Percentiles rank a stretch among this genome's conserved stretches.
Evolutionary conservation across 2,113 vertebrate genomes (phyloP).

Genomic region (Sardina pilchardus): DNA sequence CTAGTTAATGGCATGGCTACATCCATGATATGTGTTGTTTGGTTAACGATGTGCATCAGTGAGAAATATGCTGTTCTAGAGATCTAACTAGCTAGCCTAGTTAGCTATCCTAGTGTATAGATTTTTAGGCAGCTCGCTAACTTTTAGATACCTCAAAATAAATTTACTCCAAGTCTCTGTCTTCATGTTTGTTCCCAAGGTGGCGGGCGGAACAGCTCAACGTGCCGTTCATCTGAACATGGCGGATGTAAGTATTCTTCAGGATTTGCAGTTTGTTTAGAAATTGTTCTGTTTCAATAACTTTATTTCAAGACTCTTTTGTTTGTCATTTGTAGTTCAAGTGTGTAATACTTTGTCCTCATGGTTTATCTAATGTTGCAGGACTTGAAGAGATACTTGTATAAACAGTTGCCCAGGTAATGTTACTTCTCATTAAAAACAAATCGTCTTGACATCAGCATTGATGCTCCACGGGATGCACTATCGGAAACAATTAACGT

Average conservation of each 20-base stretch:
- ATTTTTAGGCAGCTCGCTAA: not conserved
- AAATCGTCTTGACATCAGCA: not conserved
- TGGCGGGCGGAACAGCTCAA: not conserved
- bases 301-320: not conserved
- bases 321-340: too few relatives aligned
- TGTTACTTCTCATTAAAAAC: constrained; percentile 12
- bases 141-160: not conserved
- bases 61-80: not conserved
- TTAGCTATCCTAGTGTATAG: not conserved
- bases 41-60: not conserved
- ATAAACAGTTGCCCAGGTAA: constrained; percentile 95
- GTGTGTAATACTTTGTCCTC: not conserved
- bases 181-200: not conserved
- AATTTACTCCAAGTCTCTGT: not conserved
- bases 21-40: not conserved
- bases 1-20: not conserved
- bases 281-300: not conserved
- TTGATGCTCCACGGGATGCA: not conserved
- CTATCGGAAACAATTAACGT: too few relatives aligned
- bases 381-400: constrained; percentile 92
- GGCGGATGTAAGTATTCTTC: constrained; percentile 49
- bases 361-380: constrained; percentile 53
- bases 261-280: not conserved
- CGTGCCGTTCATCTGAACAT: constrained; percentile 23
- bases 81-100: constrained; percentile 47